phyloP scores from a whole-genome alignment of 2,888 invertebrate genomes.

The Euproctis similis region DNA sequence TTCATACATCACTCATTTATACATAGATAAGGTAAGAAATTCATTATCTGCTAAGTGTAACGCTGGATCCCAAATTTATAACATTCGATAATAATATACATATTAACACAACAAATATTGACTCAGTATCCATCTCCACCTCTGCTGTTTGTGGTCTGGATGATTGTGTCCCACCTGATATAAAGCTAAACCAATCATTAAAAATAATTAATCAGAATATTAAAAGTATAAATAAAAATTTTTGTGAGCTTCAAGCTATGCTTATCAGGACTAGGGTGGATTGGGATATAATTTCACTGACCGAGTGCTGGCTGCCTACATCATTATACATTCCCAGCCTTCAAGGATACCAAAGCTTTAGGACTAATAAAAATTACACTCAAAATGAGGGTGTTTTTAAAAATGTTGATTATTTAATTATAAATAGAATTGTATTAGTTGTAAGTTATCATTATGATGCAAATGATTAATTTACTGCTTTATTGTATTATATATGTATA shows the following conservation, averaged over 20 bases:
- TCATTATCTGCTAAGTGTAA: neutral
- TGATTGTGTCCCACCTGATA: neutral
- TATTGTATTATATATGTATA: no score
- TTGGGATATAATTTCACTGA: neutral
- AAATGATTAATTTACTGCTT: no score
- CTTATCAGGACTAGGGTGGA: neutral
- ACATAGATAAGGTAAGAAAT: neutral
- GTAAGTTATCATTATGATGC: no score
- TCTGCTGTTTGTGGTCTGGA: neutral
- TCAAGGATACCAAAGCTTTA: neutral
- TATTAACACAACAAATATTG: neutral
- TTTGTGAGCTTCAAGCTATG: neutral
- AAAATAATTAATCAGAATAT: neutral
- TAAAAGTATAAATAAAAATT: neutral
- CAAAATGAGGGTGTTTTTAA: neutral
- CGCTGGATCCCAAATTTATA: neutral
- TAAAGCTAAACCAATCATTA: neutral
- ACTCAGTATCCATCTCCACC: neutral
- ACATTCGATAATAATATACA: neutral
- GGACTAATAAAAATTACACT: neutral
- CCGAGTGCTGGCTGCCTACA: neutral
- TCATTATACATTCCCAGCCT: neutral
- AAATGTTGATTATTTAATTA: no score
- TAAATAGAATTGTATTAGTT: no score
- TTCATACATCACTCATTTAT: neutral